Evolutionary conservation across 2,888 invertebrate species (phyloP).

Genomic region (Argynnis bischoffii): DNA sequence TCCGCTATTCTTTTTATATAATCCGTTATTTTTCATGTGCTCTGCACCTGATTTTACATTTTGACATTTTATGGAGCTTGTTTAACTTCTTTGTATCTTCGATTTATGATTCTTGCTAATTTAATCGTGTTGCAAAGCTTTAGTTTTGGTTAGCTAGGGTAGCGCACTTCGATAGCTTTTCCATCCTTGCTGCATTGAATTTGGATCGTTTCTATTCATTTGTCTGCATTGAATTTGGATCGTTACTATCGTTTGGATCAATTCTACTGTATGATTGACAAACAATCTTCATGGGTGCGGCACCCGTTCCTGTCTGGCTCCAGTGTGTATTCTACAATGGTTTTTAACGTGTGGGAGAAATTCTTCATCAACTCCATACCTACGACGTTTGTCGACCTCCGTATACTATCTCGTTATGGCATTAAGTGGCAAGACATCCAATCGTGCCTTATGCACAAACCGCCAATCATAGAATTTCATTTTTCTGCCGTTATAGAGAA

Average conservation of each 20-base stretch:
- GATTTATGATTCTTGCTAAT: too few relatives aligned
- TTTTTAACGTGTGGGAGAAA: neutral
- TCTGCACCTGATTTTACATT: too few relatives aligned
- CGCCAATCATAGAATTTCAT: neutral
- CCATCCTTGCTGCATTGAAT: neutral
- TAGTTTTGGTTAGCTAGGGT: conserved; percentile 3
- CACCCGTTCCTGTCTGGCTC: neutral
- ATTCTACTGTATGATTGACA: neutral
- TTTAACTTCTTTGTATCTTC: too few relatives aligned
- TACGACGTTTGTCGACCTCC: neutral
- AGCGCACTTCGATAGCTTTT: neutral
- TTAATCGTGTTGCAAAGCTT: too few relatives aligned
- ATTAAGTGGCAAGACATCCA: neutral
- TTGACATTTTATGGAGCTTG: too few relatives aligned
- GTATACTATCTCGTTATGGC: neutral
- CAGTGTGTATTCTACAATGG: neutral
- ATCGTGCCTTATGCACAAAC: neutral
- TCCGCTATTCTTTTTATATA: too few relatives aligned
- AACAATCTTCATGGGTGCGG: neutral
- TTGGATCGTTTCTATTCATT: too few relatives aligned
- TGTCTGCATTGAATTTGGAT: too few relatives aligned
- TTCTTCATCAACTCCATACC: neutral
- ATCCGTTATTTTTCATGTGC: too few relatives aligned
- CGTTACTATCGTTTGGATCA: too few relatives aligned
- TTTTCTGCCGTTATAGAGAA: neutral